Percentiles rank a stretch among this genome's conserved stretches.
phyloP scores from a whole-genome alignment of 2,888 invertebrate species.

The Drosophila rellima region DNA sequence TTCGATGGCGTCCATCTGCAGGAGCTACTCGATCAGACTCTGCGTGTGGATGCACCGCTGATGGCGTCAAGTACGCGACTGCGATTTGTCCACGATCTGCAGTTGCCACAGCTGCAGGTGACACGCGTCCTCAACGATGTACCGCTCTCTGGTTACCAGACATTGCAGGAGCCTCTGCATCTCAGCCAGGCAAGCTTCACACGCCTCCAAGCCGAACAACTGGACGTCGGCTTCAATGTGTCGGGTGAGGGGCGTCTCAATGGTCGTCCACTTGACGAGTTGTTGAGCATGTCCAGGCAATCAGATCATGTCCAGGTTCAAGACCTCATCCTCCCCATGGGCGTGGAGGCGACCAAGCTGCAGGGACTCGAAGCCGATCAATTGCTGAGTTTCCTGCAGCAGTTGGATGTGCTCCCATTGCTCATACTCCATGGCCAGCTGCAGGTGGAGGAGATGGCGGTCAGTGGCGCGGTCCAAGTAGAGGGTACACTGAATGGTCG shows the following conservation, averaged over 20 bases:
- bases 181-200: constrained; percentile 77
- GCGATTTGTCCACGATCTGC: constrained; percentile 76
- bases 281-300: constrained; percentile 64
- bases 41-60: constrained; percentile 85
- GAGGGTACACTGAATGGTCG: constrained; percentile 70
- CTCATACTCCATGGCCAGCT: constrained; percentile 85
- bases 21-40: constrained; percentile 84
- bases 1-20: constrained; percentile 86
- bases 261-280: constrained; percentile 82
- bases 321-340: constrained; percentile 80
- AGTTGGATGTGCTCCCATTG: constrained; percentile 79
- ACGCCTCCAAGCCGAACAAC: constrained; percentile 71
- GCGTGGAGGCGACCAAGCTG: constrained; percentile 80
- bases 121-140: constrained; percentile 84
- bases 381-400: constrained; percentile 73
- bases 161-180: constrained; percentile 74
- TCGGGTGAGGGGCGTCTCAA: constrained; percentile 79
- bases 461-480: constrained; percentile 77
- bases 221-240: constrained; percentile 84
- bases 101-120: constrained; percentile 76
- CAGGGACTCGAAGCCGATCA: constrained; percentile 83
- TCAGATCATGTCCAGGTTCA: constrained; percentile 75
- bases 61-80: constrained; percentile 77
- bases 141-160: constrained; percentile 70
- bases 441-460: constrained; percentile 84